phyloP scores from a whole-genome alignment of 1,140 invertebrate species.

The Ceratosolen fusciceps region DNA sequence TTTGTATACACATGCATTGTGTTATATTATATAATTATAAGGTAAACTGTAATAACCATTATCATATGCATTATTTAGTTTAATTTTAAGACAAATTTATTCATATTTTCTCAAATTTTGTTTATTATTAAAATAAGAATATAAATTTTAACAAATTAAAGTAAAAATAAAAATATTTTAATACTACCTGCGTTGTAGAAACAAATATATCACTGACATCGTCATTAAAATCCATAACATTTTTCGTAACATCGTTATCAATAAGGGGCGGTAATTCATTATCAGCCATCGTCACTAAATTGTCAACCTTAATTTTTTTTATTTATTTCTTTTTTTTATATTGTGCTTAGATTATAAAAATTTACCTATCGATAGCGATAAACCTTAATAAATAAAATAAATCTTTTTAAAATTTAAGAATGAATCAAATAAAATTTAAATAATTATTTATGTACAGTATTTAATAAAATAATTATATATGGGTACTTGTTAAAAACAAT shows the following conservation, averaged over 20 bases:
- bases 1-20: background rate
- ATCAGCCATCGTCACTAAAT: slow-evolving; percentile 76
- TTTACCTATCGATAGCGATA: no score
- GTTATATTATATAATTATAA: background rate
- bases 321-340: background rate
- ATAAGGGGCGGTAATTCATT: slow-evolving; percentile 79
- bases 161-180: background rate
- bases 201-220: slow-evolving; percentile 85
- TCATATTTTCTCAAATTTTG: no score
- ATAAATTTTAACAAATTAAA: background rate
- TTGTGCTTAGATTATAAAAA: background rate
- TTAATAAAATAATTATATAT: background rate
- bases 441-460: background rate
- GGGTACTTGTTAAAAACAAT: no score
- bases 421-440: background rate
- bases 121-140: no score
- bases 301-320: slow-evolving; percentile 57
- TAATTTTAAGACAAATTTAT: no score
- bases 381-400: background rate
- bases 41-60: no score
- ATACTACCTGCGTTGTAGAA: slow-evolving; percentile 81
- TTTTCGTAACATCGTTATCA: slow-evolving; percentile 77
- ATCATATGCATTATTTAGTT: no score
- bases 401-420: no score
- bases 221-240: slow-evolving; percentile 76